Conservation (phyloP, 2,888 invertebrate species). For the Pterobdella sp. region DNA sequence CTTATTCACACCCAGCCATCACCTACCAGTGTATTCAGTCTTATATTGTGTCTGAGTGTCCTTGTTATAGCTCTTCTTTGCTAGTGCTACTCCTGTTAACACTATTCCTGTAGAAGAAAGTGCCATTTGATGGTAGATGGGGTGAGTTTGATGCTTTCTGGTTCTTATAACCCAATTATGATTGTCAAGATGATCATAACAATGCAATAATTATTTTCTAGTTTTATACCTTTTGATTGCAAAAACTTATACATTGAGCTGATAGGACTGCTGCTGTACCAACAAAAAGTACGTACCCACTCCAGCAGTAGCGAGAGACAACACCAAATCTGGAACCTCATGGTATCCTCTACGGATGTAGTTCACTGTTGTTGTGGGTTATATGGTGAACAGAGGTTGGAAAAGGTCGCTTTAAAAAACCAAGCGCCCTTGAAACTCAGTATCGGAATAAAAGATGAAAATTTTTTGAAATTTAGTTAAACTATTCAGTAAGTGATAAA, state of each 20-base stretch:
- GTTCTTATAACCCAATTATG: no score
- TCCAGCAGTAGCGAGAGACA: constrained; percentile 13
- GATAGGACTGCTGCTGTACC: neutral
- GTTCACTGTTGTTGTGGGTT: neutral
- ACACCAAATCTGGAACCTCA: constrained; percentile 31
- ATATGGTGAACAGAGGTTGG: neutral
- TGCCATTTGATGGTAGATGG: no score
- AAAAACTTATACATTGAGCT: neutral
- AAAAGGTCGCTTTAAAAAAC: neutral
- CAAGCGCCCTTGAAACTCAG: neutral
- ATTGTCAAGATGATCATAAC: no score
- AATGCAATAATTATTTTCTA: no score
- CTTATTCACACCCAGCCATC: no score
- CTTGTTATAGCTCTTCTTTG: neutral
- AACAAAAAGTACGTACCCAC: constrained; percentile 9
- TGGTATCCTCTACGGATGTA: constrained; percentile 27
- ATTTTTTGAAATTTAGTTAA: neutral
- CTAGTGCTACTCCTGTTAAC: neutral
- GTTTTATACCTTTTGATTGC: no score
- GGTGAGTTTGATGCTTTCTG: no score
- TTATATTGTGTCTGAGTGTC: neutral
- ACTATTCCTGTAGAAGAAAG: neutral
- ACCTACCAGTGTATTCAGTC: neutral
- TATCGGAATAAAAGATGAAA: neutral
- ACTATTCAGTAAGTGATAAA: no score